Evolutionary conservation across 2,113 vertebrate genomes (phyloP).

Genomic region (Thomomys bottae): DNA sequence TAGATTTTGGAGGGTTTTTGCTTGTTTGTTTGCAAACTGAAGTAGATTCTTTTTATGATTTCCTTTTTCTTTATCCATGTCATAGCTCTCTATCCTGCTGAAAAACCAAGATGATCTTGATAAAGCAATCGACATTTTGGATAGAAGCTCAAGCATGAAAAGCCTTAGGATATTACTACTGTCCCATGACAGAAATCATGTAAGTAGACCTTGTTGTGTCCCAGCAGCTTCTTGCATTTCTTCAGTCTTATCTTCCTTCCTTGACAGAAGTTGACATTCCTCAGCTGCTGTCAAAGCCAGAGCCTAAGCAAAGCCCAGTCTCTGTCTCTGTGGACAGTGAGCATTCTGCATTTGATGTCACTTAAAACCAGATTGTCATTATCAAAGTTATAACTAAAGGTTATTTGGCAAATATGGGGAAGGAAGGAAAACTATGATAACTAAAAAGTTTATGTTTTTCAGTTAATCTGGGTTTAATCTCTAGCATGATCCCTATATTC

Average conservation of each 20-base stretch:
- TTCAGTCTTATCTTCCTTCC: background rate
- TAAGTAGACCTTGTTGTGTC: conserved; percentile 81
- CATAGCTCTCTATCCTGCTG: conserved; percentile 95
- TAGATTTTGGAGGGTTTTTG: conserved; percentile 35
- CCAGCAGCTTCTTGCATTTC: background rate
- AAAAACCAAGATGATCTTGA: conserved; percentile 95
- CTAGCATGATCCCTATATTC: background rate
- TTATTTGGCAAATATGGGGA: conserved; percentile 6
- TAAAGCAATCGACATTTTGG: conserved; percentile 95
- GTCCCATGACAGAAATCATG: conserved; percentile 92
- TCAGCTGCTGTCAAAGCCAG: background rate
- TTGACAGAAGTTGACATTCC: conserved; percentile 33
- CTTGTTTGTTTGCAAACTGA: conserved; percentile 51
- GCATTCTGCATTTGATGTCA: conserved; percentile 51
- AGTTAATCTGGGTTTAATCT: no score
- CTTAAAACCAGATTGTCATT: conserved; percentile 10
- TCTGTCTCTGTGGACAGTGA: background rate
- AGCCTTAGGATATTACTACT: conserved; percentile 95
- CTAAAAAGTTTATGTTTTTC: conserved; percentile 32
- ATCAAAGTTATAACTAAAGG: conserved; percentile 38
- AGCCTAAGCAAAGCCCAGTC: background rate
- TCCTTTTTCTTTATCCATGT: conserved; percentile 55
- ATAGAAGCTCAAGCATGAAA: conserved; percentile 96
- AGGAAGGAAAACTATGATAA: conserved; percentile 28
- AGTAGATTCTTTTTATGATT: conserved; percentile 45